These are phyloP conservation scores for Prunella fulvescens DNA, from an alignment of 2,113 vertebrate species.

Conservation along the genomic window DNA sequence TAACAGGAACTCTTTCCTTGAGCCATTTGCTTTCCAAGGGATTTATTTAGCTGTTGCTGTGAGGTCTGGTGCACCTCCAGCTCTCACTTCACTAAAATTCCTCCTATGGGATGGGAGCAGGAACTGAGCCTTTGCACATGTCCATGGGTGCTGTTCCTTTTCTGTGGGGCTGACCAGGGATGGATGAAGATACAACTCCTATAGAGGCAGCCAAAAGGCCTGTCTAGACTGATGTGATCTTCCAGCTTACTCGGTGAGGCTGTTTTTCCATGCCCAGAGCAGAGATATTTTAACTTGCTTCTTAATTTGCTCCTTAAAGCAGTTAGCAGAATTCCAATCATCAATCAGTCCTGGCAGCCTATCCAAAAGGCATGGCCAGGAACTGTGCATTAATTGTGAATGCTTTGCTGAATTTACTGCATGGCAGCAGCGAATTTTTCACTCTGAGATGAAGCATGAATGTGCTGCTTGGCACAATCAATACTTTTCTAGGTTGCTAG, in stretches of 20 bases:
- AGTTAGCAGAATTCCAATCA: neutral
- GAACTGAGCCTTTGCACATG: fast-evolving
- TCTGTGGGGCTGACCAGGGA: neutral
- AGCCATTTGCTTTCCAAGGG: neutral
- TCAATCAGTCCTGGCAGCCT: constrained; percentile 11
- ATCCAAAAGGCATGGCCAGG: neutral
- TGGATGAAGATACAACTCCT: neutral
- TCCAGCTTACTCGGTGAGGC: neutral
- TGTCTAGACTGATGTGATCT: neutral
- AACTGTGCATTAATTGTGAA: neutral
- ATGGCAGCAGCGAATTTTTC: neutral
- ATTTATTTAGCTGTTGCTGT: neutral
- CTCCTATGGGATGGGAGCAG: neutral
- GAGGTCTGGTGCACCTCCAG: neutral
- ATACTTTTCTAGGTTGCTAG: neutral
- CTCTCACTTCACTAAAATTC: neutral
- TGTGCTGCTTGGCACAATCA: neutral
- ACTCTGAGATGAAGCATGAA: neutral
- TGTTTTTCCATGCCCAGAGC: neutral
- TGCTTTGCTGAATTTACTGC: constrained; percentile 31
- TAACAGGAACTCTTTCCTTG: neutral
- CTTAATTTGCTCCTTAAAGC: constrained; percentile 35
- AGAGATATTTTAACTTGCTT: neutral
- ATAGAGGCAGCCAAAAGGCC: neutral
- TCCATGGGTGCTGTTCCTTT: neutral